Percentiles rank a stretch among this genome's conserved stretches.
Evolutionary conservation across 2,113 vertebrate species (phyloP).

Genomic region (Panthera tigris): DNA sequence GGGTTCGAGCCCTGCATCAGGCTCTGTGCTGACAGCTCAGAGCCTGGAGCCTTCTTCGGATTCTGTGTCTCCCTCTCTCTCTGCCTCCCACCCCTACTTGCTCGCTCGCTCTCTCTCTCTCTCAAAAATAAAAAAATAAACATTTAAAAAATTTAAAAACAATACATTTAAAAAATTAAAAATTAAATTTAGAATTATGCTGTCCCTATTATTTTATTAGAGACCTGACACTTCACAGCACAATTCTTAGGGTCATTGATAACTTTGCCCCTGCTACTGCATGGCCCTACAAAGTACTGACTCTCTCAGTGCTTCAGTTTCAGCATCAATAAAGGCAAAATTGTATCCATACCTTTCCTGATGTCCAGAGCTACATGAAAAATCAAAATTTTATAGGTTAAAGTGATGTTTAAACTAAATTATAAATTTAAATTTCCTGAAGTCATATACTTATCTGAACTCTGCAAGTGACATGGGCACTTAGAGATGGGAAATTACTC

Average conservation of each 20-base stretch:
- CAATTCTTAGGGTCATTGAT: background rate
- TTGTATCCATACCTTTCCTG: background rate
- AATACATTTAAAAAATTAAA: too few relatives aligned
- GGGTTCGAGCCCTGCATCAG: too few relatives aligned
- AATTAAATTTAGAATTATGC: background rate
- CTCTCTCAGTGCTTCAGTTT: background rate
- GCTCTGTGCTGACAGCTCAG: too few relatives aligned
- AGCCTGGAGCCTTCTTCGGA: too few relatives aligned
- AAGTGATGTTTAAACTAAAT: background rate
- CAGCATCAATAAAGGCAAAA: background rate
- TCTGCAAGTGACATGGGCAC: background rate
- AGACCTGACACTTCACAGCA: background rate
- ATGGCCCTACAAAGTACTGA: background rate
- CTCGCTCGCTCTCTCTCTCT: too few relatives aligned
- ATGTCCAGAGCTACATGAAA: background rate
- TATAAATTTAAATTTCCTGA: background rate
- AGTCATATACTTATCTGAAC: background rate
- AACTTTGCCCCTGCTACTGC: background rate
- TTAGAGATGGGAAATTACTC: slow-evolving; percentile 43
- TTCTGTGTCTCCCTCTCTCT: too few relatives aligned
- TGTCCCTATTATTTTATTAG: background rate
- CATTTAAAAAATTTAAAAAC: too few relatives aligned
- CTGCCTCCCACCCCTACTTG: too few relatives aligned
- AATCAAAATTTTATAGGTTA: background rate
- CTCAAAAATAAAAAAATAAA: too few relatives aligned